Evolutionary conservation across 2,113 vertebrate genomes (phyloP).

Genomic region (Noctilio leporinus): DNA sequence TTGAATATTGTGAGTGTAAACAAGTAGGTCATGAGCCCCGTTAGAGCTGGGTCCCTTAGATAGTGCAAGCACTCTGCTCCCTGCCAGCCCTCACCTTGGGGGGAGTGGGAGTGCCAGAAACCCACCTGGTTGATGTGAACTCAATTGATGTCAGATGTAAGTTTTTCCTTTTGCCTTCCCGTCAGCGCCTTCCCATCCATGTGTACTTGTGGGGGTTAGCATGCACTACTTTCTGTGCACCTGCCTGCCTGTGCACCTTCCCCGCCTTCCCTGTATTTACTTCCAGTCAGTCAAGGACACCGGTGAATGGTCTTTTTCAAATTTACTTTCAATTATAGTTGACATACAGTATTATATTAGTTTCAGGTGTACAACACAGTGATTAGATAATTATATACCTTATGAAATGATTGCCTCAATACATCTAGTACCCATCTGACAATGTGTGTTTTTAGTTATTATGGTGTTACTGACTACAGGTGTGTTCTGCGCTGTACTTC

Average conservation of each 20-base stretch:
- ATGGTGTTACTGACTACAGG: not conserved
- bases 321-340: not conserved
- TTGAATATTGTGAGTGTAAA: not conserved
- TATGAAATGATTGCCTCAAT: not conserved
- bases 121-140: not conserved
- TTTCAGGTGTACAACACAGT: not conserved
- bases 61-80: accelerated
- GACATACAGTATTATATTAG: not conserved
- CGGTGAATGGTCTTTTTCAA: not conserved
- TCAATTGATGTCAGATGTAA: not conserved
- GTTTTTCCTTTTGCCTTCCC: not conserved
- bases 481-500: no score
- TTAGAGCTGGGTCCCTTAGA: accelerated
- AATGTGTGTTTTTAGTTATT: not conserved
- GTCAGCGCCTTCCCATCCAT: not conserved
- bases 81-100: not conserved
- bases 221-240: not conserved
- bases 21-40: not conserved
- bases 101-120: not conserved
- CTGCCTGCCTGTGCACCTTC: accelerated
- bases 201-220: not conserved
- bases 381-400: not conserved
- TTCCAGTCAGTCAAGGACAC: accelerated
- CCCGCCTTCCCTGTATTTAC: not conserved
- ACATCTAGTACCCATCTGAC: no score